Conservation (phyloP, 2,113 vertebrate species). For the Gallinago media region DNA sequence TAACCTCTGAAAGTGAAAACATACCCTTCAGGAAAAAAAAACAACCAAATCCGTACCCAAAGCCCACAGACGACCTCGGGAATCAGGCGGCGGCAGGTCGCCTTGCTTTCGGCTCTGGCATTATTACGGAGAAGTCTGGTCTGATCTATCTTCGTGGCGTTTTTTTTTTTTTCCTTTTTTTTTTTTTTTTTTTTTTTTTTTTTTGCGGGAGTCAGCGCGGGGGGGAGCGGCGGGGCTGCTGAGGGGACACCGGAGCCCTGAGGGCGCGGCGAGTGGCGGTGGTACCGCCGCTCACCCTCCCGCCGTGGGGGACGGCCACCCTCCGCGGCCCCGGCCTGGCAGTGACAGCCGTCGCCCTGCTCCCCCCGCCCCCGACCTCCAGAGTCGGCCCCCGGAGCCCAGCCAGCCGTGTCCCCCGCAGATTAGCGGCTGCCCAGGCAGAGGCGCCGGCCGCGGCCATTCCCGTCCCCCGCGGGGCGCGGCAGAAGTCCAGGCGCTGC, state of each 20-base stretch:
- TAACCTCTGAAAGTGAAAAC: conserved; percentile 64
- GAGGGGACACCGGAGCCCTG: not conserved
- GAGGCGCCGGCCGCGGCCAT: not conserved
- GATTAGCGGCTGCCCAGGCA: not conserved
- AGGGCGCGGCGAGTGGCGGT: not conserved
- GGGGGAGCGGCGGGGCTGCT: not conserved
- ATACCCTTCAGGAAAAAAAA: not conserved
- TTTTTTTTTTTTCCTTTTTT: not conserved
- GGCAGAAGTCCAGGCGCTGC: not conserved
- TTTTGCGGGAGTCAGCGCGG: not conserved
- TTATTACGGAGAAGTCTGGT: accelerated
- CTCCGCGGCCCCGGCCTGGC: not conserved
- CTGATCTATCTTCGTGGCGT: not conserved
- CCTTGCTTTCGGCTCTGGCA: not conserved
- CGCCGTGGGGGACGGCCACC: too few species aligned
- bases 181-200: not conserved
- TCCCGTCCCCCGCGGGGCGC: not conserved
- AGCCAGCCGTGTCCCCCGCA: not conserved
- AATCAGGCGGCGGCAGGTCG: not conserved
- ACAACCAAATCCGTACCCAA: not conserved
- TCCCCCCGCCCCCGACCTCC: not conserved
- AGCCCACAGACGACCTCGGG: not conserved
- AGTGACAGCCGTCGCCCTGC: not conserved
- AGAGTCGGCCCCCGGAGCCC: not conserved
- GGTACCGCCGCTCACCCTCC: not conserved